Evolutionary conservation across 2,113 vertebrate genomes (phyloP).

Genomic region (Phasianus colchicus): DNA sequence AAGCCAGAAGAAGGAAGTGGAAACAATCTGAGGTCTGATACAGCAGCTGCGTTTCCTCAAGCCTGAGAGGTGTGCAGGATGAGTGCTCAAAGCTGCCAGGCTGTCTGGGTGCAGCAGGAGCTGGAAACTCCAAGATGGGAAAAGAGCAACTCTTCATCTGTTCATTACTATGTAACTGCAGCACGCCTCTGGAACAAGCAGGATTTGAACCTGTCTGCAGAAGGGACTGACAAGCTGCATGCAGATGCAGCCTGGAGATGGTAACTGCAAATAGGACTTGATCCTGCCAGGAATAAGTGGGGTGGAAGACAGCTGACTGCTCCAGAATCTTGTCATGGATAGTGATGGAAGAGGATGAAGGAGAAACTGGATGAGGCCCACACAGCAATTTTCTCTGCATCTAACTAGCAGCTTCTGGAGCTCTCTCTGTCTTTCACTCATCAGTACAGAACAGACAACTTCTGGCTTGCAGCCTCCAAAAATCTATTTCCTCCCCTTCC

Average conservation of each 20-base stretch:
- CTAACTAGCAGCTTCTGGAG: neutral
- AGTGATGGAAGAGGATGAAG: neutral
- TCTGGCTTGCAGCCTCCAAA: neutral
- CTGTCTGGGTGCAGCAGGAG: neutral
- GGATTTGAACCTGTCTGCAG: neutral
- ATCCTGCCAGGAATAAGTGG: neutral
- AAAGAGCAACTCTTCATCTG: neutral
- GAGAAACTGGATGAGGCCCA: neutral
- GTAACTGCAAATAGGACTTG: neutral
- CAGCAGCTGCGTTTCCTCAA: fast-evolving
- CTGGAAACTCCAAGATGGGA: neutral
- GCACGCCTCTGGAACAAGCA: neutral
- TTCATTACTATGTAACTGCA: neutral
- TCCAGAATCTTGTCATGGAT: neutral
- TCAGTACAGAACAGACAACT: neutral
- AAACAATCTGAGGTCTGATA: neutral
- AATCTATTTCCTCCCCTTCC: neutral
- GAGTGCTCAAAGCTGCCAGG: neutral
- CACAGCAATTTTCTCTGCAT: neutral
- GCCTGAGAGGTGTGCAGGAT: neutral
- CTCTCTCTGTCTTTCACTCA: neutral
- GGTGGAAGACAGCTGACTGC: neutral
- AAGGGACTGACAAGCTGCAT: neutral
- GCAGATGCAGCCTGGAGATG: neutral
- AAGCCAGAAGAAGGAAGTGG: neutral